Evolutionary conservation across 1,140 invertebrate species (phyloP).

Genomic region (Caenorhabditis tropicalis): DNA sequence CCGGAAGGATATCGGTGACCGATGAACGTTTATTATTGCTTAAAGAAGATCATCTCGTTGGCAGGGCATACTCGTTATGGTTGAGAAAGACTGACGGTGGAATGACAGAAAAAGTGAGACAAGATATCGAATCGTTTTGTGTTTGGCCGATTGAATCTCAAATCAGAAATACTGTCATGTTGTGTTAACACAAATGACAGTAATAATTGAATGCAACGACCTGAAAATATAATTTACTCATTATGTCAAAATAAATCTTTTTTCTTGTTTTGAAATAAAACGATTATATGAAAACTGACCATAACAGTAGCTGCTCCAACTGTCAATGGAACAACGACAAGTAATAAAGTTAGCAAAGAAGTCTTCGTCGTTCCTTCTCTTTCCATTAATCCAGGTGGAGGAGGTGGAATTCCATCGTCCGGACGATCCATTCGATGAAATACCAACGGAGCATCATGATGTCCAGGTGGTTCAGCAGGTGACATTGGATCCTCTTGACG

Average conservation of each 20-base stretch:
- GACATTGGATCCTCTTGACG: constrained; percentile 41
- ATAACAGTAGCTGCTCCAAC: constrained; percentile 54
- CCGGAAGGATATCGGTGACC: constrained; percentile 44
- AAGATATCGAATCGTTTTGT: constrained; percentile 37
- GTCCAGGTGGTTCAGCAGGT: constrained; percentile 23
- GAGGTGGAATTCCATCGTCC: constrained; percentile 42
- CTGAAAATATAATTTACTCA: constrained; percentile 46
- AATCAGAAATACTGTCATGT: constrained; percentile 32
- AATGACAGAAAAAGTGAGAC: neutral
- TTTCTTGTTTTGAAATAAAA: neutral
- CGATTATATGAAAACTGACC: too few relatives aligned
- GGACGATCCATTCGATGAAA: constrained; percentile 51
- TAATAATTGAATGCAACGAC: constrained; percentile 58
- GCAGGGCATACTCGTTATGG: constrained; percentile 47
- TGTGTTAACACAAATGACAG: constrained; percentile 55
- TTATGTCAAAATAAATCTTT: neutral
- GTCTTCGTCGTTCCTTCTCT: constrained; percentile 36
- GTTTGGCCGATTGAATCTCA: constrained; percentile 50
- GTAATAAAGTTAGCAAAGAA: constrained; percentile 51
- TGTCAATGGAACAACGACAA: constrained; percentile 55
- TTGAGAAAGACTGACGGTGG: constrained; percentile 3
- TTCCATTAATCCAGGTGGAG: constrained; percentile 41
- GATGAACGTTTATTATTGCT: constrained; percentile 46
- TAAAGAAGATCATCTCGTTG: constrained; percentile 47
- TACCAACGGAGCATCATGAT: constrained; percentile 46